Conservation (phyloP, 2,888 invertebrate species). For the Mystacides longicornis region DNA sequence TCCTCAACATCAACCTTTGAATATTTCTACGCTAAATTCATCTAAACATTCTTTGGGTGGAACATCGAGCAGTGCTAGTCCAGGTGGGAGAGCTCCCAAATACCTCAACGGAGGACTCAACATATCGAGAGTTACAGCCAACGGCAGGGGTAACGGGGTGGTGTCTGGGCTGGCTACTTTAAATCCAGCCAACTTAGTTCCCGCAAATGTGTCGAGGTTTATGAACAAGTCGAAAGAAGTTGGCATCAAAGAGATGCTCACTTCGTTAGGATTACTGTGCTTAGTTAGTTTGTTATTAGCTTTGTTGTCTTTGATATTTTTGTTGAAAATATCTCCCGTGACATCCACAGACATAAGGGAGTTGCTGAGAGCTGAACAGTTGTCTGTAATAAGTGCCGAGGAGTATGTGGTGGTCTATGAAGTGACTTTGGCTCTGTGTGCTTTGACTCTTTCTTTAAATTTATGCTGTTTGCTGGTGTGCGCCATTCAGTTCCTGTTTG, state of each 20-base stretch:
- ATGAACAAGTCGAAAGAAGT: slow-evolving; percentile 24
- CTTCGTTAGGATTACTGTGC: slow-evolving; percentile 78
- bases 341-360: slow-evolving; percentile 49
- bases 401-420: slow-evolving; percentile 86
- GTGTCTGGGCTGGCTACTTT: slow-evolving; percentile 32
- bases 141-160: slow-evolving; percentile 32
- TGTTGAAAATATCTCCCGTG: slow-evolving; percentile 75
- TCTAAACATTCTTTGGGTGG: slow-evolving; percentile 58
- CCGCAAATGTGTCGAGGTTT: slow-evolving; percentile 30
- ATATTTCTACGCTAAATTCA: slow-evolving; percentile 59
- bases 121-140: slow-evolving; percentile 47
- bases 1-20: slow-evolving; percentile 57
- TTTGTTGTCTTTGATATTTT: slow-evolving; percentile 73
- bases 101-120: slow-evolving; percentile 48
- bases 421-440: slow-evolving; percentile 84
- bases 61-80: slow-evolving; percentile 50
- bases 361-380: slow-evolving; percentile 46
- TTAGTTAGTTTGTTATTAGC: slow-evolving; percentile 79
- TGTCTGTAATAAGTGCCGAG: slow-evolving; percentile 47
- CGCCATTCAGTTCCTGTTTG: slow-evolving; percentile 90
- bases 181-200: slow-evolving; percentile 32
- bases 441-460: slow-evolving; percentile 80
- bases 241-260: slow-evolving; percentile 62
- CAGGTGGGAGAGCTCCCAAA: slow-evolving; percentile 46
- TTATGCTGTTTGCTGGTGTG: slow-evolving; percentile 88